These are phyloP conservation scores for Cassiopea xamachana DNA, from an alignment of 30 jellyfish, hydroid and myxozoan genomes.

Conservation along the genomic window DNA sequence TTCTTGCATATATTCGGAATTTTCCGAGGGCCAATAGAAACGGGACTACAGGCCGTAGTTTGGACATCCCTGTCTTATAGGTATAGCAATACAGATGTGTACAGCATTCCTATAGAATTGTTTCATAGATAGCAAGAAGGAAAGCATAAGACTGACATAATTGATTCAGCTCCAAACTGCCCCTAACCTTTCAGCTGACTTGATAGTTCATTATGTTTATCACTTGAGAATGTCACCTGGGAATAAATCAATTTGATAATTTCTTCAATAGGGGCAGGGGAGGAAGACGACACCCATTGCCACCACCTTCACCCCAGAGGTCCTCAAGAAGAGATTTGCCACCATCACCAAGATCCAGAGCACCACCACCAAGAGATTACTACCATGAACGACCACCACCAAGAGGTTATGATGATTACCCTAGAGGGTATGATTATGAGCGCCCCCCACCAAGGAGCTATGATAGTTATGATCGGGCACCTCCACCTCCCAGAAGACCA, in stretches of 20 bases:
- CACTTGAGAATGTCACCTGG: not conserved
- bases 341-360: conserved; percentile 66
- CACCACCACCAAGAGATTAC: conserved; percentile 73
- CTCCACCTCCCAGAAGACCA: conserved; percentile 57
- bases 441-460: conserved; percentile 80
- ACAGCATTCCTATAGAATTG: too few species aligned
- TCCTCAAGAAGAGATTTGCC: conserved; percentile 51
- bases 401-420: conserved; percentile 52
- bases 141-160: too few species aligned
- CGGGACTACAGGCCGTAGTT: too few species aligned
- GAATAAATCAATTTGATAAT: not conserved
- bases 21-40: too few species aligned
- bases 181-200: too few species aligned
- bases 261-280: conserved; percentile 41
- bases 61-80: too few species aligned
- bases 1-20: too few species aligned
- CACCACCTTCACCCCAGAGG: conserved; percentile 53
- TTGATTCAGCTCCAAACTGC: too few species aligned
- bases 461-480: conserved; percentile 69
- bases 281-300: conserved; percentile 70
- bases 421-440: conserved; percentile 72
- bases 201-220: too few species aligned
- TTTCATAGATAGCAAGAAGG: too few species aligned
- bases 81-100: too few species aligned
- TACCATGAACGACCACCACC: conserved; percentile 52